Base-by-base conservation (phyloP, 2,797 vertebrate genomes). In the Corythornis leucogaster region DNA sequence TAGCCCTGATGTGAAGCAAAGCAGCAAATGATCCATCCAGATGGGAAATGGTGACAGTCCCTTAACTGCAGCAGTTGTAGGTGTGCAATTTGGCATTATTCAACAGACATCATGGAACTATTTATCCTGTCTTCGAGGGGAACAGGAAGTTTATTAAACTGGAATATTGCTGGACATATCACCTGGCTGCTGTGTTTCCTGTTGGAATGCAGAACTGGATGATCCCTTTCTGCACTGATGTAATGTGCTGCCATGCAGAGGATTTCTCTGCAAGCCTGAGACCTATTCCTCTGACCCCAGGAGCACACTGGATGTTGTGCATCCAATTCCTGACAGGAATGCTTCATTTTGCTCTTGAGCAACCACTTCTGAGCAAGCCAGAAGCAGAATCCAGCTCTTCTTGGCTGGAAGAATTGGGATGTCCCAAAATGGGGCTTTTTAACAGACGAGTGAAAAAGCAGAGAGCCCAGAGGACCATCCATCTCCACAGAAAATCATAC, bases 301-400 rank as follows among this genome's bases (percentile, higher is more conserved):
- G 87, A 96, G 85, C 5, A 12, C 64, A 28, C 1, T 91, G 92
- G 87, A 93, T 55, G 38, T 14, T 69, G 45, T 89, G 74, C 87
- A 90, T 93, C 86, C 88, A 95, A 50, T 61, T 91, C 93, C 87
- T 96, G 94, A 94, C 92, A 96, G 91, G 74, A 96, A 96, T 92
- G 90, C 89, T 95, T 91, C 92, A 80, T 94, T 95, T 87, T 76
- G 92, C 92, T 93, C 94, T 97, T 96, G 94, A 96, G 94, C 91
- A 96, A 95, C 90, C 63, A 75, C 78, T 94, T 95, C 84, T 63
- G 82, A 96, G 88, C 91, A 96, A 90, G 95, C 95, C 96, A 97
- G 90, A 42, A 96, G 91, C 78, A 94, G 87, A 94, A 87, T 97
- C 96, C 96, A 97, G 87, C 54, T 93, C 96, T 92, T 92, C 73